Evolutionary conservation across 2,888 invertebrate genomes (phyloP).

Genomic region (Drepana falcataria): DNA sequence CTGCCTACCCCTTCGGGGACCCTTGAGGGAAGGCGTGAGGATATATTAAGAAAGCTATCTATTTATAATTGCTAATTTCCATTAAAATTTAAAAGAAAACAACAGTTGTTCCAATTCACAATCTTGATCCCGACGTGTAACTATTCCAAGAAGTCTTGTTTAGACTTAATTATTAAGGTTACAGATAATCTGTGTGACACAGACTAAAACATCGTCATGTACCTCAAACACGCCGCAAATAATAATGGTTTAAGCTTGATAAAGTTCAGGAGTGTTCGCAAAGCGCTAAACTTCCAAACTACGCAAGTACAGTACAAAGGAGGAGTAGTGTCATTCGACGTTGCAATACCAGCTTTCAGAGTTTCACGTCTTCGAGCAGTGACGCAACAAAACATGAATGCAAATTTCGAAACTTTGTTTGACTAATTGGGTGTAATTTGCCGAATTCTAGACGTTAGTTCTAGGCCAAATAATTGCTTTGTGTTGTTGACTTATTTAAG

Average conservation of each 20-base stretch:
- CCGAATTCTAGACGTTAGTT: neutral
- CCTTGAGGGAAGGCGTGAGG: too few species aligned
- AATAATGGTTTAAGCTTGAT: constrained; percentile 28
- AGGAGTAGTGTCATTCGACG: constrained; percentile 33
- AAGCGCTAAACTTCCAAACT: neutral
- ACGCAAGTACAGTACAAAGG: constrained; percentile 12
- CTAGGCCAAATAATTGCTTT: neutral
- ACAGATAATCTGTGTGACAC: neutral
- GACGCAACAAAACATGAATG: constrained; percentile 27
- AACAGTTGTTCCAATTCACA: too few species aligned
- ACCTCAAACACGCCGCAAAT: constrained; percentile 4
- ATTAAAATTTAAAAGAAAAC: too few species aligned
- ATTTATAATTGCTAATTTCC: too few species aligned
- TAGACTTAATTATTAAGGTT: neutral
- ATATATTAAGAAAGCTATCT: too few species aligned
- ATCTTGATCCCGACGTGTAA: too few species aligned
- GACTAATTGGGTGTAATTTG: neutral
- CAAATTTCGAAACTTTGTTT: neutral
- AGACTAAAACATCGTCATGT: neutral
- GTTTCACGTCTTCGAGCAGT: constrained; percentile 26
- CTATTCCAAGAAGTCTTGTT: too few species aligned
- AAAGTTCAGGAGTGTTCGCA: constrained; percentile 18
- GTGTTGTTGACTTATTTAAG: neutral
- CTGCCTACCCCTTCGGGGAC: too few species aligned
- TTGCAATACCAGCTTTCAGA: constrained; percentile 41